These are phyloP conservation scores for Pyrrhia umbra DNA, from an alignment of 2,888 invertebrate species.

Conservation along the genomic window DNA sequence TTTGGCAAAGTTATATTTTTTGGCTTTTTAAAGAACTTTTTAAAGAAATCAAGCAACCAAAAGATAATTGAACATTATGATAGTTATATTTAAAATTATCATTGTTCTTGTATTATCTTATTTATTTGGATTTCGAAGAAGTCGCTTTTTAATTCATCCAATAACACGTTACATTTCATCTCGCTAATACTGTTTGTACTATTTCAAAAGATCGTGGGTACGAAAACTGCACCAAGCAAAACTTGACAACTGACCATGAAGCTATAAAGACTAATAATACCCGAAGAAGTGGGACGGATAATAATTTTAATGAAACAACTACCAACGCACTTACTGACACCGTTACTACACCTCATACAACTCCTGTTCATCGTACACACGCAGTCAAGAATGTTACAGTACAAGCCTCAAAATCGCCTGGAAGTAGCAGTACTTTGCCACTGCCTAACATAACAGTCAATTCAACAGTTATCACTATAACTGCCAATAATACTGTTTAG, in stretches of 20 bases:
- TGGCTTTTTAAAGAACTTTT: conserved; percentile 9
- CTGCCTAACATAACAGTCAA: conserved; percentile 1
- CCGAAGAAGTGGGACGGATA: conserved; percentile 27
- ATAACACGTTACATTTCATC: background rate
- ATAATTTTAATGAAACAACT: background rate
- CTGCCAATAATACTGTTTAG: conserved; percentile 14
- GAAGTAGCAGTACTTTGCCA: background rate
- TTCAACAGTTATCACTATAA: conserved; percentile 1
- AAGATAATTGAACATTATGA: background rate
- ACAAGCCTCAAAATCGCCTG: conserved; percentile 3
- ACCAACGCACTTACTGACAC: background rate
- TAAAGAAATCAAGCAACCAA: background rate
- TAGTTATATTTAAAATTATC: too few species aligned
- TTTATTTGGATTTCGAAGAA: too few species aligned
- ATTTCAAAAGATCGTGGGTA: conserved; percentile 15
- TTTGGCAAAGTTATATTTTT: background rate
- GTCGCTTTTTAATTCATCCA: too few species aligned
- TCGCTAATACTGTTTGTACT: background rate
- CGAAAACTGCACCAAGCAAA: conserved; percentile 7
- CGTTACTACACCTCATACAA: background rate
- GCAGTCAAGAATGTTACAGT: conserved; percentile 9
- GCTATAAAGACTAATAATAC: conserved; percentile 4
- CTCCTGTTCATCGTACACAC: background rate
- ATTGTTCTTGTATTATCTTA: too few species aligned
- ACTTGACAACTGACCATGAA: background rate